Evolutionary conservation across 2,113 vertebrate genomes (phyloP).

Genomic region (Charina bottae): DNA sequence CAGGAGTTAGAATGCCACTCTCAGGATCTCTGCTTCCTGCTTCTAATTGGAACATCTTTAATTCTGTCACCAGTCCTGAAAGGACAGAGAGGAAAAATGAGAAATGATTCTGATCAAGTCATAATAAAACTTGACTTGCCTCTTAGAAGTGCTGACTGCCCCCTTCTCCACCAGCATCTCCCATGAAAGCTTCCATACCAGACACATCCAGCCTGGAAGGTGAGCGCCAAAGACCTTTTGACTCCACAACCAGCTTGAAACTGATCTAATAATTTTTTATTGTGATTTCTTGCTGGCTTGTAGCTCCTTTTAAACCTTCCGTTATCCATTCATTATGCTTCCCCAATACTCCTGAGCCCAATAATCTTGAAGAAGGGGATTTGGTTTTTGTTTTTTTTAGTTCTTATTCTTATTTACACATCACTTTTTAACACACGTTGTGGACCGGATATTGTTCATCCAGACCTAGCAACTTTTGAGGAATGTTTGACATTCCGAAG

Average conservation of each 20-base stretch:
- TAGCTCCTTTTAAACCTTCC: slow-evolving; percentile 31
- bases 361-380: slow-evolving; percentile 17
- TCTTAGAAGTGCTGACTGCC: slow-evolving; percentile 14
- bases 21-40: background rate
- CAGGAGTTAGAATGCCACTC: background rate
- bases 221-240: slow-evolving; percentile 15
- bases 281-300: slow-evolving; percentile 42
- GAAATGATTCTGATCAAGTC: slow-evolving; percentile 15
- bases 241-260: slow-evolving; percentile 38
- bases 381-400: background rate
- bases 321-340: slow-evolving; percentile 53
- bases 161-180: slow-evolving; percentile 18
- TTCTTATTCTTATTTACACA: background rate
- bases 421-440: slow-evolving; percentile 17
- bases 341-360: slow-evolving; percentile 30
- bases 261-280: slow-evolving; percentile 46
- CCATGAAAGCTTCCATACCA: background rate
- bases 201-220: slow-evolving; percentile 14
- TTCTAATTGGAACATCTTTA: slow-evolving; percentile 26
- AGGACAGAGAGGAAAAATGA: background rate
- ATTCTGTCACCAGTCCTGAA: background rate
- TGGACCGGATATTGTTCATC: slow-evolving; percentile 20
- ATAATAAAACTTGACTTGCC: slow-evolving; percentile 19
- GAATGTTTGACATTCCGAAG: slow-evolving; percentile 59
- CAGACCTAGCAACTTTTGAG: slow-evolving; percentile 53